Evolutionary conservation across 1,140 invertebrate species (phyloP).

Genomic region (Eciton burchellii): DNA sequence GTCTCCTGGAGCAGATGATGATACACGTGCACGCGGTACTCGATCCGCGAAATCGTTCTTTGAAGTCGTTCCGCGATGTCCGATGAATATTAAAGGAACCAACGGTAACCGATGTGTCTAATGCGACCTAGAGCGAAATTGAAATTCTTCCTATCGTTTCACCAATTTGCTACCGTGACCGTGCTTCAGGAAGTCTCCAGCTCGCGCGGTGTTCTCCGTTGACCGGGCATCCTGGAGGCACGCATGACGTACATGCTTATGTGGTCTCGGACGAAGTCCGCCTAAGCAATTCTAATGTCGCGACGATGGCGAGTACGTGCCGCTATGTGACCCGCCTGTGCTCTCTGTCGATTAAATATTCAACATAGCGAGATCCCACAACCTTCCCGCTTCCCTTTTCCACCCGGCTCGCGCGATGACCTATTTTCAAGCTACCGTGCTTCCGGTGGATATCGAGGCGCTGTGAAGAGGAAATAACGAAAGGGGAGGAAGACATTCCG

Average conservation of each 20-base stretch:
- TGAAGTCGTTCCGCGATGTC: conserved; percentile 19
- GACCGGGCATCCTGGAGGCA: conserved; percentile 45
- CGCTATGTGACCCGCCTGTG: conserved; percentile 51
- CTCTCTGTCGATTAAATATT: conserved; percentile 72
- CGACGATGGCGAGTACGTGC: conserved; percentile 56
- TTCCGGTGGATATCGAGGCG: background rate
- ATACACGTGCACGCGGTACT: background rate
- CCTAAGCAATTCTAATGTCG: conserved; percentile 69
- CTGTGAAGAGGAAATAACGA: too few relatives aligned
- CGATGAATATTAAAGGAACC: conserved; percentile 68
- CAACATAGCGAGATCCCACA: conserved; percentile 30
- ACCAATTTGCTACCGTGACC: background rate
- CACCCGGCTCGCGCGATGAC: conserved; percentile 35
- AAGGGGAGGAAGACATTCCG: too few relatives aligned
- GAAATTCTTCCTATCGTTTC: conserved; percentile 16
- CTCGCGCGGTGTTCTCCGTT: conserved; percentile 46
- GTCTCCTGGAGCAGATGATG: background rate
- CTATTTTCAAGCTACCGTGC: background rate
- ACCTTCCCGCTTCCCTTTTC: conserved; percentile 22
- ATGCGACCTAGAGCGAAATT: background rate
- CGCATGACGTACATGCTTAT: conserved; percentile 57
- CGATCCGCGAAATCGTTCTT: conserved; percentile 27
- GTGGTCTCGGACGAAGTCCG: background rate
- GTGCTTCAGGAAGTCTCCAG: conserved; percentile 47
- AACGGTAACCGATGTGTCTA: conserved; percentile 16